Percentiles rank a stretch among this genome's conserved stretches.
phyloP scores from a whole-genome alignment of 2,113 vertebrate species.

The Gorilla gorilla region DNA sequence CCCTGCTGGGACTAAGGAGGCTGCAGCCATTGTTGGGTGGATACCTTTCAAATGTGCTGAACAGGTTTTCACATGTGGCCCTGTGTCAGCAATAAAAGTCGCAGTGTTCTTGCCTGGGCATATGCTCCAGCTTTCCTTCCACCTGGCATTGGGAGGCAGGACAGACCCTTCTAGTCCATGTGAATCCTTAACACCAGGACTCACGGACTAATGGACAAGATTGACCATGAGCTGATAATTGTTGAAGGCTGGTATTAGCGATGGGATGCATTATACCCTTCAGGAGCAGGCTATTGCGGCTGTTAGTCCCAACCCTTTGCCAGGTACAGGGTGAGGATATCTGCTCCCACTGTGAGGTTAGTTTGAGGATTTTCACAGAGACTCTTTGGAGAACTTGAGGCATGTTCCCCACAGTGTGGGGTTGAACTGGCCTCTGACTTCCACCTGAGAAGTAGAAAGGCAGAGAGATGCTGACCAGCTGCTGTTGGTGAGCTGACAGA shows the following conservation, averaged over 20 bases:
- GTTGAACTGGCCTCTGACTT: neutral
- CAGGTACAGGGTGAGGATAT: neutral
- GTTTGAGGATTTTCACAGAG: neutral
- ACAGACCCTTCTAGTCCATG: neutral
- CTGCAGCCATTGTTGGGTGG: too few relatives aligned
- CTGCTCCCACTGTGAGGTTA: rapidly evolving
- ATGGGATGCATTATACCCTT: too few relatives aligned
- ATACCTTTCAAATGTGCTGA: too few relatives aligned
- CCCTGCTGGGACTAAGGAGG: neutral
- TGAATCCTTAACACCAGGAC: too few relatives aligned
- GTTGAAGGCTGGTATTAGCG: too few relatives aligned
- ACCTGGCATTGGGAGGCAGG: neutral
- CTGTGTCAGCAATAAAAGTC: neutral
- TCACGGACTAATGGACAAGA: too few relatives aligned
- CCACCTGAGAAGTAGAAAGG: neutral
- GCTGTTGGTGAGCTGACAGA: neutral
- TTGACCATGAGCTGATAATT: too few relatives aligned
- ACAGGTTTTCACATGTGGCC: neutral
- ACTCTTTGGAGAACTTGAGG: neutral
- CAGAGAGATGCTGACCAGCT: neutral
- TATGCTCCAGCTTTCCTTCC: neutral
- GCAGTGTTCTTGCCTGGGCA: neutral
- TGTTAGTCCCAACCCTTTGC: neutral
- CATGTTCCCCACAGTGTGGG: neutral
- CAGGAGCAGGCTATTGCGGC: neutral